A percentile compares a stretch with the other conserved stretches of the same genome.
Evolutionary conservation across 2,888 invertebrate genomes (phyloP).

Genomic region (Oxyteleia sp.): DNA sequence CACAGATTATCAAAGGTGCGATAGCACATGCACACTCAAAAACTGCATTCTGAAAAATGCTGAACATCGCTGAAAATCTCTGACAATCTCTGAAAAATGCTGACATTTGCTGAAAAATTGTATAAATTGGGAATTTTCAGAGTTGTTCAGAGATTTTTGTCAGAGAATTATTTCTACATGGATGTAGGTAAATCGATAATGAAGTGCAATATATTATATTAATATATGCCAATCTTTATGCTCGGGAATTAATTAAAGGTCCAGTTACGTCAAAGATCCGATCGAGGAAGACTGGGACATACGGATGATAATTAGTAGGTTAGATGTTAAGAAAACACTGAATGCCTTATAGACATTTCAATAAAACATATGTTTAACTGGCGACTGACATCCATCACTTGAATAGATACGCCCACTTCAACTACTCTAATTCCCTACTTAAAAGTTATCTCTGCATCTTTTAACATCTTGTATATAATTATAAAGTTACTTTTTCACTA

Average conservation of each 20-base stretch:
- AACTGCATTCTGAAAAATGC: no score
- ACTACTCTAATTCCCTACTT: slow-evolving; percentile 69
- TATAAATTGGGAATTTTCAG: no score
- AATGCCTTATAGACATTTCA: slow-evolving; percentile 78
- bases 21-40: no score
- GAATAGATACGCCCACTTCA: slow-evolving; percentile 78
- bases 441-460: slow-evolving; percentile 62
- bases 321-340: slow-evolving; percentile 84
- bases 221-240: slow-evolving; percentile 52
- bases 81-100: no score
- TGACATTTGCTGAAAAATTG: no score
- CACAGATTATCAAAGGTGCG: no score
- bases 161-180: no score
- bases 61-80: no score
- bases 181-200: slow-evolving; percentile 31
- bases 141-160: no score
- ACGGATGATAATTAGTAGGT: slow-evolving; percentile 84
- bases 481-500: slow-evolving; percentile 1
- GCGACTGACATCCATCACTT: slow-evolving; percentile 86
- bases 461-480: slow-evolving; percentile 27
- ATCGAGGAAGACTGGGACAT: slow-evolving; percentile 70
- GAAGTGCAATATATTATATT: slow-evolving; percentile 47
- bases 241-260: slow-evolving; percentile 57
- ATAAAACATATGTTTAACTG: slow-evolving; percentile 85
- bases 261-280: slow-evolving; percentile 65